phyloP scores from a whole-genome alignment of 2,797 vertebrate species.

The Pantherophis vulpinus region DNA sequence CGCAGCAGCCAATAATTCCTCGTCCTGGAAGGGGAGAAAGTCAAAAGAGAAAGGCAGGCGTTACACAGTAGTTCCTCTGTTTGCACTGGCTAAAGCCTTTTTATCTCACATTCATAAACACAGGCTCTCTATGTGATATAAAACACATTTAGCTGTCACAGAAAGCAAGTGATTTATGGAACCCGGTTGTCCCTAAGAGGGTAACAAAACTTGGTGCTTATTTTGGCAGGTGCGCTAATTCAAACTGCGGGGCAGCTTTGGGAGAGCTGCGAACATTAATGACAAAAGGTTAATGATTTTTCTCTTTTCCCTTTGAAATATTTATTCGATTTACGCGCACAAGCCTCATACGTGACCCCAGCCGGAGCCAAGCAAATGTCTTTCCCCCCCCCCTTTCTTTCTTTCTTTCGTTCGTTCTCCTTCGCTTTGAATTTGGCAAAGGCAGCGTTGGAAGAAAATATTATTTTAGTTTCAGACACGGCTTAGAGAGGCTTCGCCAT shows the following conservation, averaged over 20 bases:
- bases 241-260: slow-evolving; percentile 64
- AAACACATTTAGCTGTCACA: slow-evolving; percentile 70
- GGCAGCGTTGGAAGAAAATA: slow-evolving; percentile 52
- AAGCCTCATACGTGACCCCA: slow-evolving; percentile 52
- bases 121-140: slow-evolving; percentile 68
- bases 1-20: slow-evolving; percentile 41
- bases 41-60: slow-evolving; percentile 44
- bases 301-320: slow-evolving; percentile 55
- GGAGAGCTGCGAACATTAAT: slow-evolving; percentile 65
- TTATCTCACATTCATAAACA: slow-evolving; percentile 68
- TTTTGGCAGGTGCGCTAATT: slow-evolving; percentile 75
- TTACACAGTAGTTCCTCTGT: slow-evolving; percentile 65
- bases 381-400: slow-evolving; percentile 10
- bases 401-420: background rate
- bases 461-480: slow-evolving; percentile 55
- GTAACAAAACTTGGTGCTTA: slow-evolving; percentile 71
- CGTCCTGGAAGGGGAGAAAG: slow-evolving; percentile 13
- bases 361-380: slow-evolving; percentile 59
- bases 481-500: slow-evolving; percentile 46
- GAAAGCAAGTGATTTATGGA: slow-evolving; percentile 66
- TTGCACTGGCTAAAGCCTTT: slow-evolving; percentile 67
- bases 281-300: slow-evolving; percentile 76
- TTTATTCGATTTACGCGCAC: slow-evolving; percentile 59
- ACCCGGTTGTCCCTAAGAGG: slow-evolving; percentile 67
- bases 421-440: slow-evolving; percentile 56